phyloP scores from a whole-genome alignment of 2,113 vertebrate genomes.

The Pycnonotus jocosus region DNA sequence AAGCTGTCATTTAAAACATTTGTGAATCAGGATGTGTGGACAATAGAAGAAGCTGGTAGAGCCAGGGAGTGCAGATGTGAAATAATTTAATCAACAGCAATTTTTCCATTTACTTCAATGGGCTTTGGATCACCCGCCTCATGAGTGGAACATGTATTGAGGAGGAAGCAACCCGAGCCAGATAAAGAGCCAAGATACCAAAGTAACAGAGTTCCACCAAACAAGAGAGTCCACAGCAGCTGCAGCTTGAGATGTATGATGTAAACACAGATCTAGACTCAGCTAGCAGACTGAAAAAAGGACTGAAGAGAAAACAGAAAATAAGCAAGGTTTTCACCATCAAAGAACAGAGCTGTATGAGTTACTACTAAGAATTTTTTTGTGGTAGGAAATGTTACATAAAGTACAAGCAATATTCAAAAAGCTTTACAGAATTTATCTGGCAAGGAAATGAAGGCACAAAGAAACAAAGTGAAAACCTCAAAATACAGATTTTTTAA shows the following conservation, averaged over 20 bases:
- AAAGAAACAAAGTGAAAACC: not conserved
- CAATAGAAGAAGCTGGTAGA: constrained; percentile 62
- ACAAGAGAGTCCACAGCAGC: constrained; percentile 53
- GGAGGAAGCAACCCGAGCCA: constrained; percentile 60
- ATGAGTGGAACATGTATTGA: constrained; percentile 53
- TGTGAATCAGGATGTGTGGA: constrained; percentile 63
- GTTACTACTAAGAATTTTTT: not conserved
- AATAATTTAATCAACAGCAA: constrained; percentile 62
- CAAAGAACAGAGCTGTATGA: not conserved
- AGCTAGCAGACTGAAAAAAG: not conserved
- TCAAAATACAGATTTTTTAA: not conserved
- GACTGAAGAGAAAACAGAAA: not conserved
- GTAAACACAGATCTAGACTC: not conserved
- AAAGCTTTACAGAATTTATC: not conserved
- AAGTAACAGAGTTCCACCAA: constrained; percentile 56
- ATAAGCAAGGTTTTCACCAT: not conserved
- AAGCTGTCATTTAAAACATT: constrained; percentile 65
- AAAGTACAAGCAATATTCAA: not conserved
- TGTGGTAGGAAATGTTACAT: not conserved
- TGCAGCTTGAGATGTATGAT: constrained; percentile 48
- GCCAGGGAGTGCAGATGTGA: constrained; percentile 60
- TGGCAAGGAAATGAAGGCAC: not conserved
- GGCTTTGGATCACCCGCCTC: constrained; percentile 57
- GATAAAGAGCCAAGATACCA: constrained; percentile 64
- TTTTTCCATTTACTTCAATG: constrained; percentile 67